A percentile compares a stretch with the other conserved stretches of the same genome.
phyloP scores from a whole-genome alignment of 2,888 invertebrate species.

The Galeruca laticollis region DNA sequence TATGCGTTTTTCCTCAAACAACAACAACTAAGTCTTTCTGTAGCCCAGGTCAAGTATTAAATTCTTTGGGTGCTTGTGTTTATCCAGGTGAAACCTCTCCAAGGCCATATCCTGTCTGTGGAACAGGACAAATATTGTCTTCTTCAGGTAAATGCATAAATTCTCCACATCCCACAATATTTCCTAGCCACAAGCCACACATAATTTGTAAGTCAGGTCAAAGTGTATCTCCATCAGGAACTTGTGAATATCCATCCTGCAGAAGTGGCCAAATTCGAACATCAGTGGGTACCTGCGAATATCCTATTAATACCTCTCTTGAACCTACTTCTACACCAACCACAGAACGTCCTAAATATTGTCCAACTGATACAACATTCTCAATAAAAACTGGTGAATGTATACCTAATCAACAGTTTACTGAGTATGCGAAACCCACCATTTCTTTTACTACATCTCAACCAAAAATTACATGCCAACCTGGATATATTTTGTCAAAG shows the following conservation, averaged over 20 bases:
- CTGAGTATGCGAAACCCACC: constrained; percentile 46
- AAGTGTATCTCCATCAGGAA: constrained; percentile 29
- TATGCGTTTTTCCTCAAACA: constrained; percentile 32
- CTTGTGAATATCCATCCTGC: constrained; percentile 20
- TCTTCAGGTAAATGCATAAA: constrained; percentile 29
- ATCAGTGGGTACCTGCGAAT: constrained; percentile 20
- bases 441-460: constrained; percentile 35
- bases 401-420: constrained; percentile 15
- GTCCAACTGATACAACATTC: constrained; percentile 27
- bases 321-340: background rate
- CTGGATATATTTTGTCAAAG: constrained; percentile 38
- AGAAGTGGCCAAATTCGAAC: constrained; percentile 30
- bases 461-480: background rate
- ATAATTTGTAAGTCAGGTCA: constrained; percentile 33
- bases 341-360: constrained; percentile 12
- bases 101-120: constrained; percentile 30
- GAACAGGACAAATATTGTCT: constrained; percentile 40
- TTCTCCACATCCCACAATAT: constrained; percentile 24
- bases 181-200: constrained; percentile 27
- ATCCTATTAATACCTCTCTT: background rate
- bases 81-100: constrained; percentile 40
- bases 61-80: constrained; percentile 33
- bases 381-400: constrained; percentile 18
- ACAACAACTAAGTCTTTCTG: constrained; percentile 19
- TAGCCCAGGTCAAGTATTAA: constrained; percentile 39